These are phyloP conservation scores for Motacilla alba DNA, from an alignment of 2,113 vertebrate species.

Conservation along the genomic window DNA sequence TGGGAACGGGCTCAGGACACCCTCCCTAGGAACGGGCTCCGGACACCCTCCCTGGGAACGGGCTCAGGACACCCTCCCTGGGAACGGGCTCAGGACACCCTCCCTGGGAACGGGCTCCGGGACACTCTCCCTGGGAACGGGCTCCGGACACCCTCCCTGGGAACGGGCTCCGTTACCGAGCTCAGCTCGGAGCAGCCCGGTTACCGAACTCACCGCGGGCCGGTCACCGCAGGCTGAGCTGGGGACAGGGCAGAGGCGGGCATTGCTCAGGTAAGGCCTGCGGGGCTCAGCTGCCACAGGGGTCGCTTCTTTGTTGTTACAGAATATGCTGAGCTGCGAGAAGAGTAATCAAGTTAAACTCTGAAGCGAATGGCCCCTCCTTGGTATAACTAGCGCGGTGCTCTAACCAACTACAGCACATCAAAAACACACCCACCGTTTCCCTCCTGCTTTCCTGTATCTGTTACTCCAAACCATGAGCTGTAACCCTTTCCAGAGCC, in stretches of 20 bases:
- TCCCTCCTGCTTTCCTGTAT: background rate
- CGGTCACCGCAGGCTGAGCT: background rate
- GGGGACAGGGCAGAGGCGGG: fast-evolving
- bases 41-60: too few species aligned
- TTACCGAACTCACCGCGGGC: background rate
- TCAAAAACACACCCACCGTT: background rate
- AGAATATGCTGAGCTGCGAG: background rate
- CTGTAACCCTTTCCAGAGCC: background rate
- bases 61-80: background rate
- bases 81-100: background rate
- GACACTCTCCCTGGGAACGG: too few species aligned
- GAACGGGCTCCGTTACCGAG: background rate
- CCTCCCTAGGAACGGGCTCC: background rate
- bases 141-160: background rate
- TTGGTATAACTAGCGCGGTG: background rate
- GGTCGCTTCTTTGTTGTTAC: background rate
- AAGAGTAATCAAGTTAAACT: background rate
- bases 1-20: background rate
- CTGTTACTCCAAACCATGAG: background rate
- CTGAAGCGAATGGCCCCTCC: background rate
- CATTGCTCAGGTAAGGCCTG: background rate
- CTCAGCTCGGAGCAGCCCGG: background rate
- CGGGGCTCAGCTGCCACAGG: background rate
- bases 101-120: background rate
- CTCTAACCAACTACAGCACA: background rate